These are phyloP conservation scores for Colossoma macropomum DNA, from an alignment of 2,113 vertebrate species.

Conservation along the genomic window DNA sequence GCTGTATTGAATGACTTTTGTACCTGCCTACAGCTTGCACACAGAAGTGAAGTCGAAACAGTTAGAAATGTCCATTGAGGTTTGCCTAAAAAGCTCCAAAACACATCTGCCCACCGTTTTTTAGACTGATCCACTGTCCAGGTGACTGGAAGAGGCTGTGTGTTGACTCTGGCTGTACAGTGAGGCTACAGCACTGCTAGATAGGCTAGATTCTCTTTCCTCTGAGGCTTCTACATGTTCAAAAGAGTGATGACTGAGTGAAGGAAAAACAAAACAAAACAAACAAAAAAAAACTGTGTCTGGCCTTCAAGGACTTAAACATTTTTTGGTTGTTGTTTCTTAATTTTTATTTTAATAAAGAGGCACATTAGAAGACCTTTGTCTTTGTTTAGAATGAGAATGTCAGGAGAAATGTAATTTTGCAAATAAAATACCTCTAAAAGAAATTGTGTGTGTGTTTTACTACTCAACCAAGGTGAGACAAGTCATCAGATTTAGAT, in stretches of 20 bases:
- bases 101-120: background rate
- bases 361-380: constrained; percentile 76
- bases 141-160: background rate
- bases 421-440: constrained; percentile 60
- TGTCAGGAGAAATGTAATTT: constrained; percentile 55
- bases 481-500: background rate
- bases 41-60: background rate
- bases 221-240: constrained; percentile 74
- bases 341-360: constrained; percentile 81
- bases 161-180: constrained; percentile 13
- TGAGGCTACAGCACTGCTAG: constrained; percentile 56
- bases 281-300: constrained; percentile 64
- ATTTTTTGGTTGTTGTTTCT: constrained; percentile 65
- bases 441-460: constrained; percentile 17
- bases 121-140: background rate
- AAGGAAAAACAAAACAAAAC: constrained; percentile 60
- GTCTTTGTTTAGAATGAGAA: constrained; percentile 65
- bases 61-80: background rate
- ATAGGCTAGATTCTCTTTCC: constrained; percentile 69
- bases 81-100: background rate
- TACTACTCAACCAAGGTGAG: background rate
- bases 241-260: constrained; percentile 63
- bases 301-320: constrained; percentile 75
- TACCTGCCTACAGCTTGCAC: background rate
- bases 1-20: background rate